Evolutionary conservation across 1,140 invertebrate genomes (phyloP), one percentile per base, ranked within the genome.

Genomic region (Luehdorfia chinensis): DNA sequence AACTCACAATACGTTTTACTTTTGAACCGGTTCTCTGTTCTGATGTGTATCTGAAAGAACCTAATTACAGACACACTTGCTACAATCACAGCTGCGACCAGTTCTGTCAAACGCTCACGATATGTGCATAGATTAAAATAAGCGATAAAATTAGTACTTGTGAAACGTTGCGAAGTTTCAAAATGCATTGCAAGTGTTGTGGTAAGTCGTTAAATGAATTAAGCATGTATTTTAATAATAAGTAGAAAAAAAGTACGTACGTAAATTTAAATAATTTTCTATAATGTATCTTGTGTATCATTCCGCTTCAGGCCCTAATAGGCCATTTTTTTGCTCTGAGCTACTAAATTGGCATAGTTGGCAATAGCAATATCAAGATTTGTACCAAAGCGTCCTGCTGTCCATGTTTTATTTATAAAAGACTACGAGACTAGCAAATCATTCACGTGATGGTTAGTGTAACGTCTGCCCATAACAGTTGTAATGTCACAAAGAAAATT

Each of bases 131-230:
- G 9, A 13, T 21, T 11, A 34, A 18, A 32, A 9, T 9, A 9
- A 16, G 32, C 9, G 15, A 16, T 34, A 2, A 6, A 21, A 21
- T 2, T 21, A 6, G 19, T 21, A 2, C 19, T 12, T 34, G 15
- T 34, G 15, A 9, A 34, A 19, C 18, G 7, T 19, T 11, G 34
- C 21, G 34, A 1, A 2, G 34, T 37, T 37, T 30, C n/a, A 21
- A 5, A 37, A 37, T 37, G 34, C 34, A 37, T 23, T 37, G 34
- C 34, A 37, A 37, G 11, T 37, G 34, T 21, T 37, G 34, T 21
- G 34, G 34, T 37, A 18, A 37, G 34, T 37, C 15, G 6, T 36
- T 3, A n/a, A 0, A 16, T n/a, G 1, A 9, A 16, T 16, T 18
- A 33, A 33, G 7, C 15, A 1, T 30, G 21, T 2, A 25, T 8